Percentiles rank a stretch among this genome's conserved stretches.
phyloP scores from a whole-genome alignment of 2,888 invertebrate species.

The Cabera pusaria region DNA sequence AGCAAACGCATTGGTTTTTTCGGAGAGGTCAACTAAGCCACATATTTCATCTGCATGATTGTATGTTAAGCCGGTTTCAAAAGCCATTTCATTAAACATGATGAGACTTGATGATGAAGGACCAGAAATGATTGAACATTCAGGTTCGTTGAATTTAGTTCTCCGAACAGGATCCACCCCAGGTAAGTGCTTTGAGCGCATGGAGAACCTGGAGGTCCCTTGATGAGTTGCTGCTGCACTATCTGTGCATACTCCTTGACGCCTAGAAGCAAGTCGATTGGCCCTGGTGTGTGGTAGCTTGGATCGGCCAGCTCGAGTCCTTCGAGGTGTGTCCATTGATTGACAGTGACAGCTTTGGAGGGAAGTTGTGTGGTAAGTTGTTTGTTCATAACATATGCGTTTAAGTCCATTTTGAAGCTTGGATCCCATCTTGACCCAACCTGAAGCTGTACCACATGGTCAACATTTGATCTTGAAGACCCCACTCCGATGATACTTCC shows the following conservation, averaged over 20 bases:
- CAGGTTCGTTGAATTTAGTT: neutral
- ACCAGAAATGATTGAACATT: slow-evolving; percentile 1
- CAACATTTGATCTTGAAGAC: slow-evolving; percentile 22
- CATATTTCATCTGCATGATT: slow-evolving; percentile 2
- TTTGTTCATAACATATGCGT: slow-evolving; percentile 24
- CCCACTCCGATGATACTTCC: slow-evolving; percentile 23
- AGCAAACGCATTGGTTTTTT: slow-evolving; percentile 13
- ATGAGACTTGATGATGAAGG: slow-evolving; percentile 13
- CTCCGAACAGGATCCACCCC: slow-evolving; percentile 9
- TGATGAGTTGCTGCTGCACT: slow-evolving; percentile 9
- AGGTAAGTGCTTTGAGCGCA: slow-evolving; percentile 17
- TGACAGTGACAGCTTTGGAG: neutral
- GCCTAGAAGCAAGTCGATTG: slow-evolving; percentile 28
- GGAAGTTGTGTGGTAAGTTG: neutral
- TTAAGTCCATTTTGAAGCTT: slow-evolving; percentile 10
- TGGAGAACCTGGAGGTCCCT: slow-evolving; percentile 15
- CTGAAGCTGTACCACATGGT: slow-evolving; percentile 23
- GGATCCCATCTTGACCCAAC: slow-evolving; percentile 18
- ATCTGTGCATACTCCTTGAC: slow-evolving; percentile 19
- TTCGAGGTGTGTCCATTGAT: slow-evolving; percentile 6
- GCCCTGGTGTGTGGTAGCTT: slow-evolving; percentile 22
- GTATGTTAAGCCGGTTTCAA: slow-evolving; percentile 11
- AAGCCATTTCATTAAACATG: slow-evolving; percentile 14
- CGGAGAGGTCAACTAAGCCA: slow-evolving; percentile 9
- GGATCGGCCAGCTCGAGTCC: slow-evolving; percentile 5